These are phyloP conservation scores for Drosophila suzukii DNA, from an alignment of 1,140 invertebrate genomes.

Conservation along the genomic window DNA sequence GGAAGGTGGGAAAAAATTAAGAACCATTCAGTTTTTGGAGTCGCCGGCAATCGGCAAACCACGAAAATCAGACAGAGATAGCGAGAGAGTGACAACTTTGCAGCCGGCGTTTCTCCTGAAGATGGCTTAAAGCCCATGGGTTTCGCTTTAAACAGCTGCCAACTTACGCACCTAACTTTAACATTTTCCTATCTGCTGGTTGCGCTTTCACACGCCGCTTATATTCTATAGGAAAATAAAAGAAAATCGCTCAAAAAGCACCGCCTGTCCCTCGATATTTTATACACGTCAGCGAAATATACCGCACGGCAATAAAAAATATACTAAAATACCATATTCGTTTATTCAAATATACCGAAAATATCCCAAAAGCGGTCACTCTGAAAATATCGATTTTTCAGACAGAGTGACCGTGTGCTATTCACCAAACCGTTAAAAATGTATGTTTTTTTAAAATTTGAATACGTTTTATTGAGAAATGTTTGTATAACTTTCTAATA, in stretches of 20 bases:
- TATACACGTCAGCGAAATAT: conserved; percentile 61
- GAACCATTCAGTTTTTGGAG: conserved; percentile 5
- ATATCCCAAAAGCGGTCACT: too few species aligned
- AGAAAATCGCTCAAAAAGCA: conserved; percentile 48
- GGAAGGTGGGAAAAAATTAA: too few species aligned
- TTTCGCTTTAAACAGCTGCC: too few species aligned
- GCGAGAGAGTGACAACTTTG: conserved; percentile 15
- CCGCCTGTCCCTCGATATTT: conserved; percentile 57
- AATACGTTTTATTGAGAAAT: too few species aligned
- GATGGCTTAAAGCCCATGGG: neutral
- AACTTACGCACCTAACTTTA: conserved; percentile 62
- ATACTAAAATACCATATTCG: too few species aligned
- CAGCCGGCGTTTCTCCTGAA: conserved; percentile 59
- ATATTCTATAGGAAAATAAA: conserved; percentile 68
- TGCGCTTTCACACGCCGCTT: conserved; percentile 63
- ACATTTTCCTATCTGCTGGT: conserved; percentile 63
- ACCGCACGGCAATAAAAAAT: too few species aligned
- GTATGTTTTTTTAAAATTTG: too few species aligned
- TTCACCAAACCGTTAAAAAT: too few species aligned
- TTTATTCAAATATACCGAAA: too few species aligned
- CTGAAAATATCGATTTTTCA: too few species aligned
- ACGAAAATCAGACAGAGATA: conserved; percentile 49
- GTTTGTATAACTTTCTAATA: too few species aligned
- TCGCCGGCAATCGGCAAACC: conserved; percentile 57
- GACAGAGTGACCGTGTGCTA: too few species aligned